Percentiles rank a stretch among this genome's conserved stretches.
Evolutionary conservation across 2,888 invertebrate genomes (phyloP).

Genomic region (Loripinus fragilis): DNA sequence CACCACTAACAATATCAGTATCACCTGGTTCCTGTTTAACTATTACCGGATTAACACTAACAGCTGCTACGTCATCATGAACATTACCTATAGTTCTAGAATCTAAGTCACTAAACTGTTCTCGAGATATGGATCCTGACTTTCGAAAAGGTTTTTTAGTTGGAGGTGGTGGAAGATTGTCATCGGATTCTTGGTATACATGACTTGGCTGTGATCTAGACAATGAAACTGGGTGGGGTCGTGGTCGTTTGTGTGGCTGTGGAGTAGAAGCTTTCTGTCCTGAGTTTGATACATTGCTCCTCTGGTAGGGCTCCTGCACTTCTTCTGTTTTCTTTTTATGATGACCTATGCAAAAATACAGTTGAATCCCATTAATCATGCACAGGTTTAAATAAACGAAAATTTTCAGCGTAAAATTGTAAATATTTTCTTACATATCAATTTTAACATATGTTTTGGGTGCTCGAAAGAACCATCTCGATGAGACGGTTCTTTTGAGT

Average conservation of each 20-base stretch:
- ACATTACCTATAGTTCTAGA: not conserved
- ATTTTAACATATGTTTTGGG: too few species aligned
- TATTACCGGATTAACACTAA: too few species aligned
- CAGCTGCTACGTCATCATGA: not conserved
- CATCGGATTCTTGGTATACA: not conserved
- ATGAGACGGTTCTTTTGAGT: too few species aligned
- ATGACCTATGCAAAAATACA: not conserved
- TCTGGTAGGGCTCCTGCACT: not conserved
- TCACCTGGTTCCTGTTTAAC: not conserved
- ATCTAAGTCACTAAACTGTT: not conserved
- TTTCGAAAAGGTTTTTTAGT: not conserved
- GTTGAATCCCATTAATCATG: too few species aligned
- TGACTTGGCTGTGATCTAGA: not conserved
- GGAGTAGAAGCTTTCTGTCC: not conserved
- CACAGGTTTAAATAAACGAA: too few species aligned
- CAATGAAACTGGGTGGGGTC: not conserved
- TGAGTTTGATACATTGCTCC: not conserved
- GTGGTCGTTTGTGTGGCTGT: not conserved
- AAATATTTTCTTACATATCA: too few species aligned
- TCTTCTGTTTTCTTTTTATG: slow-evolving; percentile 9
- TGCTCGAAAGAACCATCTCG: too few species aligned
- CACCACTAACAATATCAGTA: not conserved
- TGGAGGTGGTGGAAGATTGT: not conserved
- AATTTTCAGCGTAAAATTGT: too few species aligned
- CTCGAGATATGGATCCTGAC: slow-evolving; percentile 1